phyloP scores from a whole-genome alignment of 2,113 vertebrate species.

The Anguilla rostrata region DNA sequence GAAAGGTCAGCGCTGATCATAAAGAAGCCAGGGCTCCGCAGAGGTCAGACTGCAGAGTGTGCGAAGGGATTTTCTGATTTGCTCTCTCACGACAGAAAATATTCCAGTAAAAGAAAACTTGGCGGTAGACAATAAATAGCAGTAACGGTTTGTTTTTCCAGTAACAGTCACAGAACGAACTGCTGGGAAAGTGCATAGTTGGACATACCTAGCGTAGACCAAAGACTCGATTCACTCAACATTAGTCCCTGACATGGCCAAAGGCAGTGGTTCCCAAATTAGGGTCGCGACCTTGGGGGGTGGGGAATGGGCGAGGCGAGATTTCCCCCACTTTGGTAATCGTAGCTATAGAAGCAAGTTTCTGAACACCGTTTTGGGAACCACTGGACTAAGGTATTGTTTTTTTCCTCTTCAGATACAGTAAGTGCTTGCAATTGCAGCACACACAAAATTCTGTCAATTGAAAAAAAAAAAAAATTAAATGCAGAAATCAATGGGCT shows the following conservation, averaged over 20 bases:
- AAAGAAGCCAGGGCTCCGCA: background rate
- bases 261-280: no score
- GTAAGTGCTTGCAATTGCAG: no score
- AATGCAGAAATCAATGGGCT: no score
- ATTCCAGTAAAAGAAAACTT: background rate
- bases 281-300: no score
- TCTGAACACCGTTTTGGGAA: background rate
- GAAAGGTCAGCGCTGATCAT: background rate
- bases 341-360: background rate
- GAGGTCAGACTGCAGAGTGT: background rate
- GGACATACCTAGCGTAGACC: background rate
- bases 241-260: no score
- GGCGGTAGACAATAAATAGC: background rate
- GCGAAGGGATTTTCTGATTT: background rate
- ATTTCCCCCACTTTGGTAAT: background rate
- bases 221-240: no score
- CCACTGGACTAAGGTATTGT: no score
- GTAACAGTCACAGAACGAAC: background rate
- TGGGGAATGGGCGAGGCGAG: no score
- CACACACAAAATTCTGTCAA: no score
- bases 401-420: background rate
- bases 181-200: background rate
- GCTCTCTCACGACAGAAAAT: background rate
- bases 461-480: no score
- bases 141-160: background rate